A percentile compares a stretch with the other conserved stretches of the same genome.
phyloP scores from a whole-genome alignment of 92 coral and sea anemone genomes.

The Montipora capitata region DNA sequence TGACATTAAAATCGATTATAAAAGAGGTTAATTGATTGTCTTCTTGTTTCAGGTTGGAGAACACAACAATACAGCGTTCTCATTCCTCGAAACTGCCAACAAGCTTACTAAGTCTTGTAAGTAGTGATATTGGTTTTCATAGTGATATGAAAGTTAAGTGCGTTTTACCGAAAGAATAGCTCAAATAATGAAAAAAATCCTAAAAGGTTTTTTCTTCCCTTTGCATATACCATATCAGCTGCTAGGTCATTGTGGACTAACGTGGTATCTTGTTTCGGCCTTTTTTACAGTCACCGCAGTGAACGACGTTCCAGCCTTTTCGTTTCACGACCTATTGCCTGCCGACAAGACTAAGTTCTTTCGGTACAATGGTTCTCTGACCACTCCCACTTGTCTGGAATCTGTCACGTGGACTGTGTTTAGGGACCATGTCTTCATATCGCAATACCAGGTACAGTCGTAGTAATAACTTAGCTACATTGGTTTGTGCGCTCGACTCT shows the following conservation, averaged over 20 bases:
- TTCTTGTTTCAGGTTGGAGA: slow-evolving; percentile 12
- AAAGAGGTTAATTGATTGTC: background rate
- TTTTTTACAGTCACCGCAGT: background rate
- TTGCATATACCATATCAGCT: too few relatives aligned
- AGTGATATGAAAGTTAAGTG: too few relatives aligned
- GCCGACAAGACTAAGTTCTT: slow-evolving; percentile 14
- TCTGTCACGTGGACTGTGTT: slow-evolving; percentile 52
- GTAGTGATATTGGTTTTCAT: too few relatives aligned
- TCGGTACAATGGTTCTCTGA: slow-evolving; percentile 48
- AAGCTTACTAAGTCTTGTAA: background rate
- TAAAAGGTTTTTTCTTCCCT: too few relatives aligned
- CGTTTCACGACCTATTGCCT: background rate
- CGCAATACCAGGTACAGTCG: slow-evolving; percentile 23
- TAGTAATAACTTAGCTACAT: too few relatives aligned
- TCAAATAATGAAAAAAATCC: too few relatives aligned
- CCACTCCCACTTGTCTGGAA: slow-evolving; percentile 30
- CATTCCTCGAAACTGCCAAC: slow-evolving; percentile 17
- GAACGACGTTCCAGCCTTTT: background rate
- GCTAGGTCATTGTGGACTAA: too few relatives aligned
- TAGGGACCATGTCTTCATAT: slow-evolving; percentile 20
- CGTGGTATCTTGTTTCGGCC: too few relatives aligned
- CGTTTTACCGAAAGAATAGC: too few relatives aligned
- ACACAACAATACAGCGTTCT: background rate
- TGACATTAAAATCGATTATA: background rate
- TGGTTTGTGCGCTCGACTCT: too few relatives aligned